Conservation (phyloP, 1,140 invertebrate genomes). For the Pseudomyrmex pallidus region DNA sequence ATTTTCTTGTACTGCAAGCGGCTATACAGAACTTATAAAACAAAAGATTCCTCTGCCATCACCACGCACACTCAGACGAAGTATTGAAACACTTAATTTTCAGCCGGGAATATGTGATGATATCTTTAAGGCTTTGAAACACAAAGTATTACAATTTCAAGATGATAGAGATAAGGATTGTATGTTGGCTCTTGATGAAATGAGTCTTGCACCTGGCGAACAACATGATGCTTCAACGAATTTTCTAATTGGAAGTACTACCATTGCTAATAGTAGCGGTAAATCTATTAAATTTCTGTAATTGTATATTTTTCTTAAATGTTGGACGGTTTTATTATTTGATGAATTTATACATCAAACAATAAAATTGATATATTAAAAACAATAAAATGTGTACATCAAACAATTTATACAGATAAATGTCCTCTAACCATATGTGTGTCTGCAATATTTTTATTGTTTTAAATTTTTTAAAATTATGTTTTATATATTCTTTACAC, state of each 20-base stretch:
- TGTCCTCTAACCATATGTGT: too few species aligned
- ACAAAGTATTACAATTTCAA: not conserved
- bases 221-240: not conserved
- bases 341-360: too few species aligned
- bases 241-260: not conserved
- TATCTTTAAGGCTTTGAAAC: not conserved
- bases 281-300: not conserved
- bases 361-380: too few species aligned
- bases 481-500: too few species aligned
- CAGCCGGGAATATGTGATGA: not conserved
- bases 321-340: too few species aligned
- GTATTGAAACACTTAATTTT: slow-evolving; percentile 3
- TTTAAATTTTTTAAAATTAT: too few species aligned
- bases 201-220: not conserved
- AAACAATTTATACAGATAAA: too few species aligned
- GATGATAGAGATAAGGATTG: not conserved
- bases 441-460: too few species aligned
- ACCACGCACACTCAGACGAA: not conserved
- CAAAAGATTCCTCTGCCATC: slow-evolving; percentile 13
- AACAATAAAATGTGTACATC: too few species aligned
- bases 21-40: not conserved
- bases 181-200: not conserved
- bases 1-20: not conserved
- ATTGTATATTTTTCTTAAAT: too few species aligned
- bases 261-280: not conserved